Evolutionary conservation across 2,888 invertebrate genomes (phyloP).

Genomic region (Cataglyphis rosenhaueri): DNA sequence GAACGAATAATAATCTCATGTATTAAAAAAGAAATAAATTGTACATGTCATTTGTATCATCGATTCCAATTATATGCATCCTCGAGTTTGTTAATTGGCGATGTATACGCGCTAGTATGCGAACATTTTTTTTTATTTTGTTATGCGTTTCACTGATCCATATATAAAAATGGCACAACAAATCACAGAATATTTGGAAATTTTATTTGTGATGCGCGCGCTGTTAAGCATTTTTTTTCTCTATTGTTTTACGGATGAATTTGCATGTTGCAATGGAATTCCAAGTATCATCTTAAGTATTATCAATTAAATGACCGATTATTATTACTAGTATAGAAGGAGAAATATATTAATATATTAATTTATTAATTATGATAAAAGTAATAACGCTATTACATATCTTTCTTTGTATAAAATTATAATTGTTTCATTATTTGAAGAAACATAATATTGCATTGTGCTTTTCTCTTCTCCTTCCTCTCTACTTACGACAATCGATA

Average conservation of each 20-base stretch:
- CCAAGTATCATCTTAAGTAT: neutral
- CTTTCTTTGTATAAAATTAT: neutral
- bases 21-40: constrained; percentile 15
- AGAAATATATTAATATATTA: neutral
- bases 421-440: neutral
- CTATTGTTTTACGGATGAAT: constrained; percentile 36
- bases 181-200: constrained; percentile 27
- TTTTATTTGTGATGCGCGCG: constrained; percentile 11
- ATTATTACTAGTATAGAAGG: neutral
- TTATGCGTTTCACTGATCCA: constrained; percentile 6
- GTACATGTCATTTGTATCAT: constrained; percentile 15
- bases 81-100: constrained; percentile 32
- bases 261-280: neutral
- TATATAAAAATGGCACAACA: constrained; percentile 19
- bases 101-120: neutral
- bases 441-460: neutral
- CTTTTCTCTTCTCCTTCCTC: neutral
- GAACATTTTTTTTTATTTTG: constrained; percentile 19
- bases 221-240: constrained; percentile 36
- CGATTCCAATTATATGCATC: constrained; percentile 13
- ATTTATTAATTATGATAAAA: neutral
- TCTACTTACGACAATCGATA: neutral
- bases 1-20: neutral
- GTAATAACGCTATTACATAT: neutral
- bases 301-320: neutral